Conservation (phyloP, 2,113 vertebrate species). For the Trochalopteron elliotii region DNA sequence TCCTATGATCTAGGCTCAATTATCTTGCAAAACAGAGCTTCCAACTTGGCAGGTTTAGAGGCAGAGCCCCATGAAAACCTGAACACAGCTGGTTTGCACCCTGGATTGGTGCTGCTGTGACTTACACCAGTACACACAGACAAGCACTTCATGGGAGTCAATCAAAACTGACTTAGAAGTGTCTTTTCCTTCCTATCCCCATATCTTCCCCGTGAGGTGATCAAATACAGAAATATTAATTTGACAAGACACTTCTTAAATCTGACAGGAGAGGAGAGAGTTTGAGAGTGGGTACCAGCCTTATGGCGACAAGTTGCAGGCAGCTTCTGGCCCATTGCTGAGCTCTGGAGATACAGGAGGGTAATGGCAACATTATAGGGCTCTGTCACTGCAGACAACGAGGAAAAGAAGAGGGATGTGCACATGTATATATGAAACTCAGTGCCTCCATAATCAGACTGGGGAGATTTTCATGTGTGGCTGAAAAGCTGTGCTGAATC, state of each 20-base stretch:
- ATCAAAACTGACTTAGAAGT: not conserved
- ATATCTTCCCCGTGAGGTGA: not conserved
- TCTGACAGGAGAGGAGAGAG: not conserved
- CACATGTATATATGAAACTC: not conserved
- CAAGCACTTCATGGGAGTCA: not conserved
- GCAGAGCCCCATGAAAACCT: not conserved
- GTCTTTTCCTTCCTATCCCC: not conserved
- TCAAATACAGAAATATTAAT: not conserved
- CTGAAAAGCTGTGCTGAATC: not conserved
- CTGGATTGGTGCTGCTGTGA: not conserved
- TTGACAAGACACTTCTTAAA: not conserved
- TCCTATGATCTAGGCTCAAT: not conserved
- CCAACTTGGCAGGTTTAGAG: not conserved
- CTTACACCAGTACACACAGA: not conserved
- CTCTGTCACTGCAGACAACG: not conserved
- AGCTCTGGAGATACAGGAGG: not conserved
- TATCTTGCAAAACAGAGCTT: not conserved
- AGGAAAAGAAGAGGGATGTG: not conserved
- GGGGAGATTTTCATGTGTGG: not conserved
- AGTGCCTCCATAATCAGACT: not conserved
- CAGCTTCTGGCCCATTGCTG: not conserved
- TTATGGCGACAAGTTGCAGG: not conserved
- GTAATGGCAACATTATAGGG: fast-evolving
- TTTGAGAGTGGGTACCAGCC: not conserved
- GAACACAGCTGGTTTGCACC: not conserved